These are phyloP conservation scores for Campoletis sonorensis DNA, from an alignment of 1,140 invertebrate genomes.

Conservation along the genomic window DNA sequence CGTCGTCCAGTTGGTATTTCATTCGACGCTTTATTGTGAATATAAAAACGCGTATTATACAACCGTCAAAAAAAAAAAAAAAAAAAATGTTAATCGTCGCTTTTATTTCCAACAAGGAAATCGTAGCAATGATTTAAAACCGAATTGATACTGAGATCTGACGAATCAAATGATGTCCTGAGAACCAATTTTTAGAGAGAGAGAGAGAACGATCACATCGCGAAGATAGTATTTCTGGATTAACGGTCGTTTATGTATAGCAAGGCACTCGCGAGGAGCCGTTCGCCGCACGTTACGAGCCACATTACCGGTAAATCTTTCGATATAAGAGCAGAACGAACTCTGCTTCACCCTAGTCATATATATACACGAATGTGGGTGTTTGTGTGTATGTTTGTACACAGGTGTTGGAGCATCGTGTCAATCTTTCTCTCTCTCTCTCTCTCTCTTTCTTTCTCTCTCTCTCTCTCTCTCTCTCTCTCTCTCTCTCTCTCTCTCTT, in stretches of 20 bases:
- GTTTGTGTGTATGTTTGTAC: neutral
- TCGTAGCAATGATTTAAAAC: too few species aligned
- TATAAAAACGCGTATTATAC: constrained; percentile 55
- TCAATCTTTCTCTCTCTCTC: neutral
- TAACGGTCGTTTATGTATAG: constrained; percentile 67
- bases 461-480: neutral
- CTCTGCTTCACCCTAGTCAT: constrained; percentile 39
- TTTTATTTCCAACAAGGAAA: too few species aligned
- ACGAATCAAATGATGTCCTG: too few species aligned
- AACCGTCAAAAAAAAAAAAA: constrained; percentile 49
- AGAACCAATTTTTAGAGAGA: neutral
- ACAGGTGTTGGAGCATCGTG: neutral
- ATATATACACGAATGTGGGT: neutral
- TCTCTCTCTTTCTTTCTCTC: neutral
- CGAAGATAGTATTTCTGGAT: constrained; percentile 68
- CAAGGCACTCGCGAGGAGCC: constrained; percentile 41
- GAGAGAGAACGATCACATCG: constrained; percentile 27
- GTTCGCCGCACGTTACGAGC: constrained; percentile 62
- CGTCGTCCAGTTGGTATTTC: neutral
- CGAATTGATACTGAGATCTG: too few species aligned
- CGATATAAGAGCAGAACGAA: constrained; percentile 60
- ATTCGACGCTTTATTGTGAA: constrained; percentile 53
- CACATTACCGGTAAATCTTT: constrained; percentile 69
- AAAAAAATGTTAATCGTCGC: constrained; percentile 11
- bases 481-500: neutral